phyloP scores from a whole-genome alignment of 2,888 invertebrate genomes.

The Deroplatys truncata region DNA sequence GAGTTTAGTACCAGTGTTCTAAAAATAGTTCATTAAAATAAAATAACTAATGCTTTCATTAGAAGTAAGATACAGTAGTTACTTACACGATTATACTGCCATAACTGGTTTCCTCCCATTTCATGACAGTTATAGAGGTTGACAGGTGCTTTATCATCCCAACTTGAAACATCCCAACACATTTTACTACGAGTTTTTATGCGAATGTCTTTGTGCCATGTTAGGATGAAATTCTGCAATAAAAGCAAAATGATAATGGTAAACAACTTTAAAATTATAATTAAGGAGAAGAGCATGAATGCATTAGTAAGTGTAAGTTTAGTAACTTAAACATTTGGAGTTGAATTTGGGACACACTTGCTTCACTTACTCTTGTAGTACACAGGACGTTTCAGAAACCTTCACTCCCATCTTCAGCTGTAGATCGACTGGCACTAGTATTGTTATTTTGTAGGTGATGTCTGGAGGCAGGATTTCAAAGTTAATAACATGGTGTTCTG shows the following conservation, averaged over 20 bases:
- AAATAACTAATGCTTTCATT: background rate
- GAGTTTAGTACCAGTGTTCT: too few relatives aligned
- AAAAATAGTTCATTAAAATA: background rate
- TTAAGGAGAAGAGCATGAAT: background rate
- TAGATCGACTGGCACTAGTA: too few relatives aligned
- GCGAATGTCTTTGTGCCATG: conserved; percentile 82
- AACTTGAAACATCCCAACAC: conserved; percentile 75
- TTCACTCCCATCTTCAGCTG: too few relatives aligned
- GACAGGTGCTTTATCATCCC: conserved; percentile 65
- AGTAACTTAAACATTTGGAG: too few relatives aligned
- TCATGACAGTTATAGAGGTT: conserved; percentile 83
- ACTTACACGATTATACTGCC: conserved; percentile 71
- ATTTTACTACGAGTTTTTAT: conserved; percentile 58
- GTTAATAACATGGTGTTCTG: too few relatives aligned
- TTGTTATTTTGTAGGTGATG: too few relatives aligned
- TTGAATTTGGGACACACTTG: too few relatives aligned
- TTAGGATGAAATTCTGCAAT: conserved; percentile 53
- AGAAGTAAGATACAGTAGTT: background rate
- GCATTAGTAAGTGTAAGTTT: too few relatives aligned
- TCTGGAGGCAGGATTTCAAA: too few relatives aligned
- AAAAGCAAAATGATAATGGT: conserved; percentile 5
- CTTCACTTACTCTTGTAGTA: too few relatives aligned
- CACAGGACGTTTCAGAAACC: too few relatives aligned
- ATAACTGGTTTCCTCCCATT: conserved; percentile 88
- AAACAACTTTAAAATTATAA: background rate